Evolutionary conservation across 2,113 vertebrate species (phyloP).

Genomic region (Ascaphus truei): DNA sequence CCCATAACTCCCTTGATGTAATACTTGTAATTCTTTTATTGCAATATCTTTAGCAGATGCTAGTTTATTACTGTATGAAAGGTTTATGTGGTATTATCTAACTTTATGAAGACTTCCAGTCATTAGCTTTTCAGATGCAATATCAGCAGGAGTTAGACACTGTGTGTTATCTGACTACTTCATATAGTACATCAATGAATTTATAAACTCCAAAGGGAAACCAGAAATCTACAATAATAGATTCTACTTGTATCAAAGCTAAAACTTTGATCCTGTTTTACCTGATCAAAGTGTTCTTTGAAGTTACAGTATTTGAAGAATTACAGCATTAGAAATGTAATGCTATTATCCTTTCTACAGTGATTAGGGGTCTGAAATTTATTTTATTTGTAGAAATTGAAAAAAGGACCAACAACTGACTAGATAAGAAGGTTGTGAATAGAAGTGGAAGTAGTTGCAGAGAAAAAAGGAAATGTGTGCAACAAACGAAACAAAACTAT

Average conservation of each 20-base stretch:
- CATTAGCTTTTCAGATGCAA: not conserved
- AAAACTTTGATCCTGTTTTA: slow-evolving; percentile 26
- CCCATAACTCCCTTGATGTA: not conserved
- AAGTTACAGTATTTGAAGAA: slow-evolving; percentile 23
- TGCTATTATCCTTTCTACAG: no score
- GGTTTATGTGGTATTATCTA: not conserved
- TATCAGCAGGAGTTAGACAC: slow-evolving; percentile 17
- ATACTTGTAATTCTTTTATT: not conserved
- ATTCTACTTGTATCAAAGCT: slow-evolving; percentile 25
- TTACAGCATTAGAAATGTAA: no score
- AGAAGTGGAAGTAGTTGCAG: no score
- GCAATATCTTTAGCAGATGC: not conserved
- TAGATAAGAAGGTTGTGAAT: no score
- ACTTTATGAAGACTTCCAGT: not conserved
- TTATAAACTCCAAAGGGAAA: slow-evolving; percentile 14
- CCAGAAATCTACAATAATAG: slow-evolving; percentile 15
- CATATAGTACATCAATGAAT: slow-evolving; percentile 29
- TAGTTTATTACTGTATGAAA: not conserved
- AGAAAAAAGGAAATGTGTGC: no score
- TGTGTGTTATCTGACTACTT: slow-evolving; percentile 1
- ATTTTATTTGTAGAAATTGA: no score
- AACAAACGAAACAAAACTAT: no score
- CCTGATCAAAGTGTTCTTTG: slow-evolving; percentile 28
- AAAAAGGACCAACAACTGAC: no score
- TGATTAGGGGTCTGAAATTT: no score